These are phyloP conservation scores for Torymus texanus DNA, from an alignment of 2,888 invertebrate species.

Conservation along the genomic window DNA sequence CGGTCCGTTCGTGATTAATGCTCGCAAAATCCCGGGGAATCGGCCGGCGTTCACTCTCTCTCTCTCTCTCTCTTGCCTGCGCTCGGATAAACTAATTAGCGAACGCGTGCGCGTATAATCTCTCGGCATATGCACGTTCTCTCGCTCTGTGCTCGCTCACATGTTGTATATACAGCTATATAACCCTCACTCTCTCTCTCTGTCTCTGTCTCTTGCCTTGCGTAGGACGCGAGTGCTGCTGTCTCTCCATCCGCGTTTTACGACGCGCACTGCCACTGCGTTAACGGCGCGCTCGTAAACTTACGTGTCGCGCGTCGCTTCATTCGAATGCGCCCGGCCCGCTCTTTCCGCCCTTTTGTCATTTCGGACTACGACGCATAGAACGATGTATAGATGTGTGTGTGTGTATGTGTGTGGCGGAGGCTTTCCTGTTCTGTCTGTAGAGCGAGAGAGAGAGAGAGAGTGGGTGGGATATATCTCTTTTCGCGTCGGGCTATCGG, in stretches of 20 bases:
- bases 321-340: background rate
- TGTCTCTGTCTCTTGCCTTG: too few species aligned
- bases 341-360: too few species aligned
- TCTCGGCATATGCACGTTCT: slow-evolving; percentile 26
- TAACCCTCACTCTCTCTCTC: background rate
- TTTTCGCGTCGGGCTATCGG: too few species aligned
- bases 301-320: slow-evolving; percentile 22
- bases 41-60: too few species aligned
- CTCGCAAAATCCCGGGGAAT: slow-evolving; percentile 24
- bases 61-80: slow-evolving; percentile 61
- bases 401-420: too few species aligned
- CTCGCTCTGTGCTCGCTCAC: background rate
- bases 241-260: slow-evolving; percentile 42
- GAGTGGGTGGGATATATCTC: too few species aligned
- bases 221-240: background rate
- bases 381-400: too few species aligned
- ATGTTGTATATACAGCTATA: background rate
- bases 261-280: slow-evolving; percentile 41
- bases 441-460: too few species aligned
- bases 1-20: slow-evolving; percentile 35
- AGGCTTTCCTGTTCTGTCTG: too few species aligned
- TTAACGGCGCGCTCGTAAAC: slow-evolving; percentile 55
- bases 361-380: too few species aligned
- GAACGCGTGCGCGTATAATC: slow-evolving; percentile 47
- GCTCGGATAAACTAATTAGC: slow-evolving; percentile 69